phyloP scores from a whole-genome alignment of 2,113 vertebrate species.

The Menidia beryllina region DNA sequence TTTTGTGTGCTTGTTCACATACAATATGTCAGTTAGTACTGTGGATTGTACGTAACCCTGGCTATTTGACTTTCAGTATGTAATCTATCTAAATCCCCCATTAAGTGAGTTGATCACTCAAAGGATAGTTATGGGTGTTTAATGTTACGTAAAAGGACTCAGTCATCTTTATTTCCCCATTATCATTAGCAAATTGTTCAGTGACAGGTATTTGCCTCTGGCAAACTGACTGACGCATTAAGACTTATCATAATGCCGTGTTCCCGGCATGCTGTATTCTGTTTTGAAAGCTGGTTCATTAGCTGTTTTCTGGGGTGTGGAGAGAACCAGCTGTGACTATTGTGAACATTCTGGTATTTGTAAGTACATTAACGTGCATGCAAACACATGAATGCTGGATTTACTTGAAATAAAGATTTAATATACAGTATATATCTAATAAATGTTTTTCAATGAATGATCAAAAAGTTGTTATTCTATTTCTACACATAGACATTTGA shows the following conservation, averaged over 20 bases:
- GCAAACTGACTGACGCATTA: constrained; percentile 25
- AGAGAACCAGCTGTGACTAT: constrained; percentile 40
- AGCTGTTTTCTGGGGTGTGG: constrained; percentile 55
- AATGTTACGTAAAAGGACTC: background rate
- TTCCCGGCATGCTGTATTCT: constrained; percentile 33
- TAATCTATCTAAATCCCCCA: background rate
- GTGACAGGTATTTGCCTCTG: constrained; percentile 35
- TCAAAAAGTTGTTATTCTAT: background rate
- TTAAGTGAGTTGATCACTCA: background rate
- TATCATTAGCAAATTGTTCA: background rate
- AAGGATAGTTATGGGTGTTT: constrained; percentile 4
- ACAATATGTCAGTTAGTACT: background rate
- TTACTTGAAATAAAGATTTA: constrained; percentile 14
- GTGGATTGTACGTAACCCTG: background rate
- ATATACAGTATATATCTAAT: constrained; percentile 1
- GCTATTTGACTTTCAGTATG: background rate
- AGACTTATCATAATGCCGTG: constrained; percentile 27
- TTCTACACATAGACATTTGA: background rate
- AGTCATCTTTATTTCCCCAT: constrained; percentile 22
- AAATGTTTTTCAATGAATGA: background rate
- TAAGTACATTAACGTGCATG: constrained; percentile 44
- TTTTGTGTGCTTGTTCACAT: background rate
- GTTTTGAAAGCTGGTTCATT: constrained; percentile 19
- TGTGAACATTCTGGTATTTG: constrained; percentile 28
- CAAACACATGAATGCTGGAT: constrained; percentile 14